Conservation (phyloP, 2,888 invertebrate species). For the Eueremaeus valkanovi region DNA sequence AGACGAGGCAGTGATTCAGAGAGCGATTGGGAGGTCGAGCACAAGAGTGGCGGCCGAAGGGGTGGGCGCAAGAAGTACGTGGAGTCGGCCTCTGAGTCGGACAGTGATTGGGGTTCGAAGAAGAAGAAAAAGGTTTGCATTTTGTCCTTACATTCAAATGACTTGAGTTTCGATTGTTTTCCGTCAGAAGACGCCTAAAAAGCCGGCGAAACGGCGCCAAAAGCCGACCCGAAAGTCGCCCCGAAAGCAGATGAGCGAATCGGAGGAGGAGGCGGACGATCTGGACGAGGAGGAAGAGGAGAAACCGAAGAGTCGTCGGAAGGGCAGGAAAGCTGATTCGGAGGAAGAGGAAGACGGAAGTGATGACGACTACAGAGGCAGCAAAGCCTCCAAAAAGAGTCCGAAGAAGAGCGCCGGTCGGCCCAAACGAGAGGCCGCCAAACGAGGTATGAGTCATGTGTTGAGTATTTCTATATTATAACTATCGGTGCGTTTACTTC, state of each 20-base stretch:
- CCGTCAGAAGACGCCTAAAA: constrained; percentile 31
- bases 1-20: constrained; percentile 43
- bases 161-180: not conserved
- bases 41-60: constrained; percentile 43
- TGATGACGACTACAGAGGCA: constrained; percentile 21
- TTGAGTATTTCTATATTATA: constrained; percentile 3
- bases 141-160: not conserved
- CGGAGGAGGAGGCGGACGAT: constrained; percentile 38
- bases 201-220: not conserved
- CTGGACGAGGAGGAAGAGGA: constrained; percentile 32
- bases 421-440: constrained; percentile 40
- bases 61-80: not conserved
- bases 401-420: constrained; percentile 29
- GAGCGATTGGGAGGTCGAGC: constrained; percentile 47
- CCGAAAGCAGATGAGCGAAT: constrained; percentile 40
- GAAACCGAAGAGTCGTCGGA: constrained; percentile 35
- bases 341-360: constrained; percentile 35
- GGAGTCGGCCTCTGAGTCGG: constrained; percentile 42
- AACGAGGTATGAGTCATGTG: constrained; percentile 32
- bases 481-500: too few species aligned
- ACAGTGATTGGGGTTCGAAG: constrained; percentile 46
- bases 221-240: constrained; percentile 37
- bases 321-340: constrained; percentile 44
- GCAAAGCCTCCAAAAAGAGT: not conserved
- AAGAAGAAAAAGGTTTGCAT: constrained; percentile 44